A percentile compares a stretch with the other conserved stretches of the same genome.
Evolutionary conservation across 2,797 vertebrate species (phyloP).

Genomic region (Sylvilagus floridanus): DNA sequence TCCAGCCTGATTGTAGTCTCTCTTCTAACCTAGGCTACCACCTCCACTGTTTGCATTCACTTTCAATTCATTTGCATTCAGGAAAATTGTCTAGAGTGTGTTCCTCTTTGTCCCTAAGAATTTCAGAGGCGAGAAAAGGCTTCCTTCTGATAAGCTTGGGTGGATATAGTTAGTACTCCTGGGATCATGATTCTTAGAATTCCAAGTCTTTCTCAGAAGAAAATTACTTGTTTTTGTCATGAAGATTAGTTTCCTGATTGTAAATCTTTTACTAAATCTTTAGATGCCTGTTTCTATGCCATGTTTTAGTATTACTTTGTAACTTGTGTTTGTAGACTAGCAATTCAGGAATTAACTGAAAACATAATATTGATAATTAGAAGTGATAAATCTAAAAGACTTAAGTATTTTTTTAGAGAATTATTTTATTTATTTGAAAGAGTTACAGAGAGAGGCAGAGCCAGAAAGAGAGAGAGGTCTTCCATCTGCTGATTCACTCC

Average conservation of each 20-base stretch:
- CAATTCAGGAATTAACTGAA: background rate
- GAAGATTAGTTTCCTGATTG: background rate
- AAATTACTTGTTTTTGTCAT: background rate
- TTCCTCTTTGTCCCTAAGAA: background rate
- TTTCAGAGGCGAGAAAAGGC: background rate
- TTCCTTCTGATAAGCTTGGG: background rate
- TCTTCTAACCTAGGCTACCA: background rate
- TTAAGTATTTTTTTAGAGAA: too few relatives aligned
- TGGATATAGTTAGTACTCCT: background rate
- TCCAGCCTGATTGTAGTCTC: background rate
- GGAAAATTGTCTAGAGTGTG: background rate
- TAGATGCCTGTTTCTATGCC: background rate
- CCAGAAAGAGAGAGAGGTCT: too few relatives aligned
- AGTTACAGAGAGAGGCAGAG: too few relatives aligned
- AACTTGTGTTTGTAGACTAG: background rate
- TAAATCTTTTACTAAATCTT: background rate
- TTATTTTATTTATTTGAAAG: too few relatives aligned
- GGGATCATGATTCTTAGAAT: background rate
- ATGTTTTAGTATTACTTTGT: background rate
- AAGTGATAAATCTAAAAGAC: background rate
- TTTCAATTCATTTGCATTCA: background rate
- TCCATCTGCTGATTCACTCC: too few relatives aligned
- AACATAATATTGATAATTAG: background rate
- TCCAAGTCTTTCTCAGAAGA: background rate
- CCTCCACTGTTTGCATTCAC: background rate